Evolutionary conservation across 2,888 invertebrate genomes (phyloP), one percentile per base, ranked within the genome.

Genomic region (Tachina fera): DNA sequence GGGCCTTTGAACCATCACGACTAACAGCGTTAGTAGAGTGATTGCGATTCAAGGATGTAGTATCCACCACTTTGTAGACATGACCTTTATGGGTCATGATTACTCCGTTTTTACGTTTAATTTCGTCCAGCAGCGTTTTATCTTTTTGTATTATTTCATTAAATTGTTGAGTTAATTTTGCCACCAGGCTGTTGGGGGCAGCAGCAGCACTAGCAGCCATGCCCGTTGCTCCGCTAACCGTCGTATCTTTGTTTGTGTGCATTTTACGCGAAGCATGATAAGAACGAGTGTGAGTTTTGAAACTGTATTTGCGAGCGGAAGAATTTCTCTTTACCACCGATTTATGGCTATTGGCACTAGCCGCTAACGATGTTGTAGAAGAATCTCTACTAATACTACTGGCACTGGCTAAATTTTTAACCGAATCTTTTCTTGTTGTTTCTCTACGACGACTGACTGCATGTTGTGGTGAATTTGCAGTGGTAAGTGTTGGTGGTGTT

Each of bases 91-190:
- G 93, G 88, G 90, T 90, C 90, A 90, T 88, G 83, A 93, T 88
- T 58, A 94, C 94, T 91, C 93, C 94, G 91, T 90, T 94, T 89
- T 94, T 94, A 74, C 95, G 93, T 91, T 94, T 95, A 8, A 94
- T 93, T 89, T 94, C 94, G 87, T 94, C 94, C 56, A 94, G 90
- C 9, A 94, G 89, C 6, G 90, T 89, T 13, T 90, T 89, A 85
- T 93, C 93, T 84, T 92, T 91, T 76, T 93, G 92, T 86, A 95
- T 94, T 89, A 95, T 93, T 90, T 95, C 94, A 90, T 96, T 96
- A 89, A 96, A 96, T 89, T 96, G 96, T 87, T 95, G 94, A 1
- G 96, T 95, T 81, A 96, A 91, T 90, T 95, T 95, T 65, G 96
- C 95, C 49, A 96, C 96, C 91, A 94, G 94, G 88, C 93, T 95